Evolutionary conservation across 2,888 invertebrate species (phyloP), one percentile per base, ranked within the genome.

Genomic region (Callyntrura guangdongensis): DNA sequence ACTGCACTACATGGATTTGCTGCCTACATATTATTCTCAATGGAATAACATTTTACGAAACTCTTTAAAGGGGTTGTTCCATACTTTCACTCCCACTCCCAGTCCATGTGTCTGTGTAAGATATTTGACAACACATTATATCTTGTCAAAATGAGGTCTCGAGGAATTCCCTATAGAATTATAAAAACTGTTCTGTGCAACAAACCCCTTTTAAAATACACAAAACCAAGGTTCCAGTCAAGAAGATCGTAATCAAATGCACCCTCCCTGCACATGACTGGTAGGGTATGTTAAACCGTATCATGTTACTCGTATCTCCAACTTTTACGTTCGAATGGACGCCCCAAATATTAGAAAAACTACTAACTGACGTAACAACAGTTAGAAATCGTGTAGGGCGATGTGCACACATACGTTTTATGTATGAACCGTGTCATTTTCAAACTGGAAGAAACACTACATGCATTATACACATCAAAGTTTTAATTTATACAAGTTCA

Each of bases 241-340:
- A 74, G 79, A 12, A 81, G 87, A 87, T 87, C 53, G 36, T 56
- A 81, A 87, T 87, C 81, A 14, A 79, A 25, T 64, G 87, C 81
- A 69, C 61, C 61, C 87, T 67, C 81, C 36, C 53, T 87, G 53
- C 74, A 36, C 69, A 69, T 86, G 36, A 36, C 36, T 36, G 36
- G 36, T 36, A 6, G 36, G 36, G 36, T 36, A 36, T 36, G 36
- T 36, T 72, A 12, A 49, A 27, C 56, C n/a, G 86, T 61, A 77
- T 86, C 86, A 86, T 22, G 45, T 86, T 86, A 47, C 86, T 79
- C 6, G 14, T 36, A 2, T 36, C 36, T 36, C 36, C 36, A n/a
- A n/a, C n/a, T 36, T 36, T 6, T 36, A 36, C 36, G 36, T 36
- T 36, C 36, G 6, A 36, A 36, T 36, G 6, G 36, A 36, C 36